Base-by-base conservation (phyloP, 2,113 vertebrate genomes). In the human region DNA sequence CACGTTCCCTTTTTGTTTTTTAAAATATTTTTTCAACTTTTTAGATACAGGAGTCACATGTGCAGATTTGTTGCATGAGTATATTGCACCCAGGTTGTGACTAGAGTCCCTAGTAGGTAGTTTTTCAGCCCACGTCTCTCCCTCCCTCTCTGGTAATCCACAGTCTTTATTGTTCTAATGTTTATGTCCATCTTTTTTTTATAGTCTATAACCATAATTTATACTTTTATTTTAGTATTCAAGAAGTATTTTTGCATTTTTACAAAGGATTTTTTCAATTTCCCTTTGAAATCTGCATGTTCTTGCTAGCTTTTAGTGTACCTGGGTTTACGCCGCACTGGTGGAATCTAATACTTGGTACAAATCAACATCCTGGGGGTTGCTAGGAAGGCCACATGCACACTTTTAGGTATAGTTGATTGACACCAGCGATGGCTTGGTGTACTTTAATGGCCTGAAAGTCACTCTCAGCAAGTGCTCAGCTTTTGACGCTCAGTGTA, bases 401-500 rank as follows among this genome's bases (percentile, higher is more conserved):
- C 14, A 43, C 23, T 30, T 80, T 92, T 70, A 83, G 66, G 30
- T 22, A 0, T 72, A 72, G 40, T 50, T 83, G 81, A 43, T 16
- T 59, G 79, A 57, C 68, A 40, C 17, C 23, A 0, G 1, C 8
- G 35, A 57, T 52, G 50, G 43, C 14, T 43, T 55, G 45, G 18
- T 40, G 38, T 66, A 20, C 55, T 64, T 90, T 27, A 45, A 32
- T 2, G 75, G 22, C 4, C 5, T 57, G 12, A 52, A 83, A 27
- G 17, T 45, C 0, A 22, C 9, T 8, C 23, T 30, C 3, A 17
- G 2, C 10, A 40, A 81, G 17, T 0, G 10, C 25, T 72, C 20
- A 4, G 13, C 7, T 6, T 12, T 68, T 27, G 5, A 8, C 0
- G 2, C 11, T 85, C 7, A 2, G 25, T 89, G 95, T 50, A 97